Conservation (phyloP, 2,113 vertebrate species). For the Leucosticte australis region DNA sequence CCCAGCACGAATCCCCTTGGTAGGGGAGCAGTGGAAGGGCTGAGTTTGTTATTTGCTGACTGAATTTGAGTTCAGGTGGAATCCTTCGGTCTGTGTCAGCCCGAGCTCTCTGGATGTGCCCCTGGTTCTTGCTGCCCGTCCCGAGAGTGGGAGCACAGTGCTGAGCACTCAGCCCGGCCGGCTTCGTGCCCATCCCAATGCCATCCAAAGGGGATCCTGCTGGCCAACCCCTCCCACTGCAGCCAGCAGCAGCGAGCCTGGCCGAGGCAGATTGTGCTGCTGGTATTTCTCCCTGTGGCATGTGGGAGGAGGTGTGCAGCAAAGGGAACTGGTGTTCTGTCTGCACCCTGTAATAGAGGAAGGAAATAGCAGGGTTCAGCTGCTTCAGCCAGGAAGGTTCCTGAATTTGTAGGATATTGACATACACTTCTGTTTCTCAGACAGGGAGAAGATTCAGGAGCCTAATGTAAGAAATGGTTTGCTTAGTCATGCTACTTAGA, state of each 20-base stretch:
- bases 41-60: not conserved
- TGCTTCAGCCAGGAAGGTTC: not conserved
- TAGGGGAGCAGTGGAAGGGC: not conserved
- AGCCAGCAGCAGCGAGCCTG: not conserved
- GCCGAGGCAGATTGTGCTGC: not conserved
- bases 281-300: not conserved
- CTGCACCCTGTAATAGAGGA: not conserved
- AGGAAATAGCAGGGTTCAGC: not conserved
- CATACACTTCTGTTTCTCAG: not conserved
- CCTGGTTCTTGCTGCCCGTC: accelerated
- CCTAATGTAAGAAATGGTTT: not conserved
- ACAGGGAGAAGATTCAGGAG: not conserved
- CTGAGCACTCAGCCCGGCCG: accelerated
- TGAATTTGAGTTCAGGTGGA: not conserved
- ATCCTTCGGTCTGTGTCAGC: no score
- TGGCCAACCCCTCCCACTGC: not conserved
- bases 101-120: no score
- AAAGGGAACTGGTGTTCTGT: not conserved
- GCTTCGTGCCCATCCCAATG: not conserved
- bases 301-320: not conserved
- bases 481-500: conserved; percentile 22
- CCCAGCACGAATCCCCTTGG: accelerated
- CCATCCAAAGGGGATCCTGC: not conserved
- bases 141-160: no score
- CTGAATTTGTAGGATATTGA: not conserved